Evolutionary conservation across 2,888 invertebrate genomes (phyloP), one percentile per base, ranked within the genome.

Genomic region (Agriopis leucophaearia): DNA sequence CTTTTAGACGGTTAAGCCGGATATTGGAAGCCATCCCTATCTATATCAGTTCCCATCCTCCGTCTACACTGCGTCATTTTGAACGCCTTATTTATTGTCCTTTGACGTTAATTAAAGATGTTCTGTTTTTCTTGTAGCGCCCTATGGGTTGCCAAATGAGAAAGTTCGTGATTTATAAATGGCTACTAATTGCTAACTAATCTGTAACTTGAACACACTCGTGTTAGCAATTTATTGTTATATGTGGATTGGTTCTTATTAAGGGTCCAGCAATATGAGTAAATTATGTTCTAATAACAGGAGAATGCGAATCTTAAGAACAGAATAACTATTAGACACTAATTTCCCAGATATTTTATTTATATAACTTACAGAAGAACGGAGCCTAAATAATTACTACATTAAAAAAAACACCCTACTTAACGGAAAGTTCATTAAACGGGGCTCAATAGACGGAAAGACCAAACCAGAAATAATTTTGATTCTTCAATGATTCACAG

Each of bases 31-130:
- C 16, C 36, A 38, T 8, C 52, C 15, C 44, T 47, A 16, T 44
- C 56, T 57, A 15, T 50, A 45, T 40, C 45, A 55, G n/a, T 59
- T 59, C 66, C 69, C 64, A 66, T 75, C 65, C 68, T 75, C 70
- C 72, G 64, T 63, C 27, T 54, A 42, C 54, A 45, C 45, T 63
- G 54, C 63, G 63, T 57, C 63, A 61, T 76, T 77, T 73, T 64
- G 55, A 74, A 76, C 66, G 70, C 74, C 77, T 74, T 65, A 70
- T 76, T 80, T 77, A 78, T 77, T 73, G 72, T 75, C 69, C 69
- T 73, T 73, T 73, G 66, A 75, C 70, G 70, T 75, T 74, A 71
- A 75, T 78, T 75, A 69, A 60, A 71, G 73, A 70, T 65, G 74
- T 76, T 72, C 71, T 68, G 71, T 72, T 73, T 64, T 66, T 66